Conservation (phyloP, 2,797 vertebrate species). For the Sebastiscus albofasciatus region DNA sequence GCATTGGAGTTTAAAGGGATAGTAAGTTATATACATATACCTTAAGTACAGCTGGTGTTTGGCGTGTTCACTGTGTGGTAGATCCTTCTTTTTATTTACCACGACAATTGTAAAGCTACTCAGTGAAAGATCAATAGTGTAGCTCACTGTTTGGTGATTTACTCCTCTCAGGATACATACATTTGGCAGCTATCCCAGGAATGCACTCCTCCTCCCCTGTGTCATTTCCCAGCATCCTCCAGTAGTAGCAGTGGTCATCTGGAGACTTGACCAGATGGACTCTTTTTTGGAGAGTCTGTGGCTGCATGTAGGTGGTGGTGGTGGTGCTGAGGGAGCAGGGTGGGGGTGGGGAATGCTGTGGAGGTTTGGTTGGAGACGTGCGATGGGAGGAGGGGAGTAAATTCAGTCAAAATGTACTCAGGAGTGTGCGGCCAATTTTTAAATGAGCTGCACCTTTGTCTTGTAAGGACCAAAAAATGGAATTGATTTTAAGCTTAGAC, state of each 20-base stretch:
- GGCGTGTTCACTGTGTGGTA: background rate
- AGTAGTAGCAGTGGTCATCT: slow-evolving; percentile 37
- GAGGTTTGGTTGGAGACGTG: slow-evolving; percentile 33
- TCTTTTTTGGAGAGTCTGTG: slow-evolving; percentile 38
- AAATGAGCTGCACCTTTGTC: background rate
- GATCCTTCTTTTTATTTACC: background rate
- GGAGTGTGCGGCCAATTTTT: background rate
- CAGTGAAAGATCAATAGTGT: background rate
- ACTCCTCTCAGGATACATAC: background rate
- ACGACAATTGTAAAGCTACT: background rate
- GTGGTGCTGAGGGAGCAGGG: too few relatives aligned
- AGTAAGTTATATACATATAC: too few relatives aligned
- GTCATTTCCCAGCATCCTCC: slow-evolving; percentile 41
- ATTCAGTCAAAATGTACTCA: background rate
- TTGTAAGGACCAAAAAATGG: rapidly evolving
- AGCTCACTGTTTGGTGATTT: background rate
- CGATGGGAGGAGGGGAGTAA: background rate
- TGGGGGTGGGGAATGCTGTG: background rate
- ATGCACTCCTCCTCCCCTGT: slow-evolving; percentile 42
- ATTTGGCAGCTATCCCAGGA: slow-evolving; percentile 57
- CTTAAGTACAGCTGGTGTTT: background rate
- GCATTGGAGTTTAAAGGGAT: background rate
- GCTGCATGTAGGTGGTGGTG: background rate
- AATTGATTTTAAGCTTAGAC: background rate
- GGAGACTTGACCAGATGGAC: slow-evolving; percentile 57